A percentile compares a stretch with the other conserved stretches of the same genome.
These are phyloP conservation scores for Platycercus adscitus DNA, from an alignment of 2,113 vertebrate species.

Conservation along the genomic window DNA sequence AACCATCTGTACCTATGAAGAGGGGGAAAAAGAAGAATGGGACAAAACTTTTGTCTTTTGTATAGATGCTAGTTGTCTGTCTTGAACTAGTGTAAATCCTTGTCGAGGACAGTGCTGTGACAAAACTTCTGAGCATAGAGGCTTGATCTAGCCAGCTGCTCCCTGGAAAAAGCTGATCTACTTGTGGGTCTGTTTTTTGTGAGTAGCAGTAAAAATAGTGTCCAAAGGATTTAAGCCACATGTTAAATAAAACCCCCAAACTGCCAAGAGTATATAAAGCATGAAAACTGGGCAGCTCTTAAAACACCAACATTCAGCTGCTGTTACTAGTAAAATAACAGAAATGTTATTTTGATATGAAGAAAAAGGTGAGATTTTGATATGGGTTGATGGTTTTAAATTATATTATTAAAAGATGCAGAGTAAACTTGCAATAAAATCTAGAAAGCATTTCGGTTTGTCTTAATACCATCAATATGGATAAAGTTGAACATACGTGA, in stretches of 20 bases:
- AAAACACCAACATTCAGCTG: neutral
- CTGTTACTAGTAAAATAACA: neutral
- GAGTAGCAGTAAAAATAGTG: neutral
- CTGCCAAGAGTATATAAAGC: neutral
- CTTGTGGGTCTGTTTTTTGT: neutral
- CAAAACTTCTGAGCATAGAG: neutral
- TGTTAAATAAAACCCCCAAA: neutral
- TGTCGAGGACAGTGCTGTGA: rapidly evolving
- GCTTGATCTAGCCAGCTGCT: neutral
- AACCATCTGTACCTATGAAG: neutral
- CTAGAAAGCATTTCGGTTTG: neutral
- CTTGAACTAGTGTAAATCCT: neutral
- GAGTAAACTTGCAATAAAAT: neutral
- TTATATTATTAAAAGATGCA: neutral
- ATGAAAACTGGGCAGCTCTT: neutral
- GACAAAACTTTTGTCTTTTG: neutral
- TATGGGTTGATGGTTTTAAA: neutral
- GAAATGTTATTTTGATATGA: neutral
- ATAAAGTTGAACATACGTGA: neutral
- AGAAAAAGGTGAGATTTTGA: neutral
- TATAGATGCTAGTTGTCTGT: neutral
- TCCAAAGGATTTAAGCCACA: neutral
- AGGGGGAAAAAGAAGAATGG: neutral
- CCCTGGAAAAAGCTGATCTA: neutral
- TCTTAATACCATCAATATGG: neutral